Conservation (phyloP, 2,797 vertebrate genomes). For the Lithobates sylvaticus region DNA sequence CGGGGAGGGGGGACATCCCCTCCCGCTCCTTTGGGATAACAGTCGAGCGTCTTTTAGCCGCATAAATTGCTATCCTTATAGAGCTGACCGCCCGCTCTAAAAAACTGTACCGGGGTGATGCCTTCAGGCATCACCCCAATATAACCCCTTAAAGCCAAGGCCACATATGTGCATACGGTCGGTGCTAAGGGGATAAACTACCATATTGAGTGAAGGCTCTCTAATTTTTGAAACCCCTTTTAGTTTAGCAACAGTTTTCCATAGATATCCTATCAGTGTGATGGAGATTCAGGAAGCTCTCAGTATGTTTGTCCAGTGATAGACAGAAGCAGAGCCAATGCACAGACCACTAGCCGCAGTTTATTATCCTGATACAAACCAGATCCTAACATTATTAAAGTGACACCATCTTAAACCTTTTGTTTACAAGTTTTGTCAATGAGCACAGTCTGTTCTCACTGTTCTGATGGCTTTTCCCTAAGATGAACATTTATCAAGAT, state of each 20-base stretch:
- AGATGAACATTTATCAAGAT: conserved; percentile 41
- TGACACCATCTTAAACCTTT: conserved; percentile 11
- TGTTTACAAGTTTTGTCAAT: conserved; percentile 11
- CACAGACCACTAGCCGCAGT: background rate
- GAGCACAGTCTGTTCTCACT: background rate
- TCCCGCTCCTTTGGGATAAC: too few relatives aligned
- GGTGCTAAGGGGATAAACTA: too few relatives aligned
- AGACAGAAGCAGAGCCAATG: background rate
- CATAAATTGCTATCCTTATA: too few relatives aligned
- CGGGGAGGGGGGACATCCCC: too few relatives aligned
- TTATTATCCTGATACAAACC: background rate
- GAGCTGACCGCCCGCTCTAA: too few relatives aligned
- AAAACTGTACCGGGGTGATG: too few relatives aligned
- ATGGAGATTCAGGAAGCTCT: background rate
- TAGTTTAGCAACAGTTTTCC: background rate
- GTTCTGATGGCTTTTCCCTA: conserved; percentile 11
- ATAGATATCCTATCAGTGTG: background rate
- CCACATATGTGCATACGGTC: too few relatives aligned
- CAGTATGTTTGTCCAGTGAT: background rate
- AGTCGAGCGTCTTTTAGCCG: too few relatives aligned
- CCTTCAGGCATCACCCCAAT: too few relatives aligned
- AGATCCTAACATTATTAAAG: background rate
- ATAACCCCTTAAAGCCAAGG: too few relatives aligned
- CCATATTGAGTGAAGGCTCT: background rate
- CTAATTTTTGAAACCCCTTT: background rate